phyloP scores from a whole-genome alignment of 2,888 invertebrate species.

The Sinhomidia bicolor region DNA sequence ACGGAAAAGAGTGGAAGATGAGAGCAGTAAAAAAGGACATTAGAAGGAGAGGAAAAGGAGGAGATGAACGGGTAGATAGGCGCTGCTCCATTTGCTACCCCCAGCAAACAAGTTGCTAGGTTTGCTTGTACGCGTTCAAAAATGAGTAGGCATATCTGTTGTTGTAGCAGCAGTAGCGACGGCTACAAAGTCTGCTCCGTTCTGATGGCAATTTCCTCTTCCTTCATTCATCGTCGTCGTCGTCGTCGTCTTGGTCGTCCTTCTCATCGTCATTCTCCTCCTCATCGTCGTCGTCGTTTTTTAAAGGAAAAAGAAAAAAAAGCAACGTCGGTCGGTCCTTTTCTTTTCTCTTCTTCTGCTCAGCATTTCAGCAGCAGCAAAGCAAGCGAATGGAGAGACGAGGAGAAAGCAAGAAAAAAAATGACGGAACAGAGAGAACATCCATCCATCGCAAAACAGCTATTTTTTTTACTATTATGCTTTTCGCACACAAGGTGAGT shows the following conservation, averaged over 20 bases:
- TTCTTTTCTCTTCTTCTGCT: not conserved
- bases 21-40: slow-evolving; percentile 37
- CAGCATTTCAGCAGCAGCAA: no score
- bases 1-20: slow-evolving; percentile 13
- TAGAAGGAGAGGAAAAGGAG: not conserved
- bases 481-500: no score
- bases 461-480: no score
- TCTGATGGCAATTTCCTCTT: slow-evolving; percentile 72
- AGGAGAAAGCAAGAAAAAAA: no score
- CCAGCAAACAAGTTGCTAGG: no score
- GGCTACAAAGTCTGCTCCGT: not conserved
- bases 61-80: not conserved
- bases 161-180: no score
- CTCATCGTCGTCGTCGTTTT: not conserved
- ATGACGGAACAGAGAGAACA: no score
- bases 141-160: no score
- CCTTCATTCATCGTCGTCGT: slow-evolving; percentile 47
- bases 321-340: no score
- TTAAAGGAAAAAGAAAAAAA: not conserved
- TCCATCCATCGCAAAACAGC: no score
- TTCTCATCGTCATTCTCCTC: not conserved
- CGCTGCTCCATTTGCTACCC: not conserved
- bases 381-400: no score
- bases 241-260: not conserved
- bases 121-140: no score